Percentiles rank a stretch among this genome's conserved stretches.
These are phyloP conservation scores for Caerostris darwini DNA, from an alignment of 1,140 invertebrate genomes.

Conservation along the genomic window DNA sequence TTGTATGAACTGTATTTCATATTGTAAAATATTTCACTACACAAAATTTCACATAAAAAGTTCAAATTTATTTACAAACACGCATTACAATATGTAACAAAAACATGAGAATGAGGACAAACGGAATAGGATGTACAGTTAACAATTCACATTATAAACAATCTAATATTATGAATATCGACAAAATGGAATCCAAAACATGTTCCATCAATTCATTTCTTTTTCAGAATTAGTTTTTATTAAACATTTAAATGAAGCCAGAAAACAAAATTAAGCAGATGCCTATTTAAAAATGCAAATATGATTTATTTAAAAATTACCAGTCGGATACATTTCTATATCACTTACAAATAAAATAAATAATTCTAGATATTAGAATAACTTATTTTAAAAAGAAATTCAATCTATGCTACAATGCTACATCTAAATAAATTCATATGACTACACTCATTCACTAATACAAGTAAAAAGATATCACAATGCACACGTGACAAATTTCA, in stretches of 20 bases:
- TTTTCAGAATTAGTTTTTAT: too few species aligned
- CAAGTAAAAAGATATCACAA: constrained; percentile 31
- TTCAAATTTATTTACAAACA: constrained; percentile 40
- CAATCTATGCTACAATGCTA: background rate
- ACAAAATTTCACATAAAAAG: constrained; percentile 1
- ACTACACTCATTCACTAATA: background rate
- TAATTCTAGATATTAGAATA: background rate
- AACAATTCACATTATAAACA: constrained; percentile 5
- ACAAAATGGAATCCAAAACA: background rate
- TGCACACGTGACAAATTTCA: background rate
- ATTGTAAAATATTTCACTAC: background rate
- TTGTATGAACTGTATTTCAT: background rate
- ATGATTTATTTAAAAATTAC: background rate
- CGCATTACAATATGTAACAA: constrained; percentile 18
- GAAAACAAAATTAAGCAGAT: background rate
- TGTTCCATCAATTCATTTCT: background rate
- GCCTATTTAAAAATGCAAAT: background rate
- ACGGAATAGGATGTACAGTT: background rate
- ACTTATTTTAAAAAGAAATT: background rate
- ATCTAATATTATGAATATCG: background rate
- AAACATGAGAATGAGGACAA: background rate
- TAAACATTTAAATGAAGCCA: background rate
- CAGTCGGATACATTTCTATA: background rate
- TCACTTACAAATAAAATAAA: background rate
- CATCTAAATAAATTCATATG: background rate